Conservation (phyloP, 2,797 vertebrate genomes). For the Microchirus variegatus region DNA sequence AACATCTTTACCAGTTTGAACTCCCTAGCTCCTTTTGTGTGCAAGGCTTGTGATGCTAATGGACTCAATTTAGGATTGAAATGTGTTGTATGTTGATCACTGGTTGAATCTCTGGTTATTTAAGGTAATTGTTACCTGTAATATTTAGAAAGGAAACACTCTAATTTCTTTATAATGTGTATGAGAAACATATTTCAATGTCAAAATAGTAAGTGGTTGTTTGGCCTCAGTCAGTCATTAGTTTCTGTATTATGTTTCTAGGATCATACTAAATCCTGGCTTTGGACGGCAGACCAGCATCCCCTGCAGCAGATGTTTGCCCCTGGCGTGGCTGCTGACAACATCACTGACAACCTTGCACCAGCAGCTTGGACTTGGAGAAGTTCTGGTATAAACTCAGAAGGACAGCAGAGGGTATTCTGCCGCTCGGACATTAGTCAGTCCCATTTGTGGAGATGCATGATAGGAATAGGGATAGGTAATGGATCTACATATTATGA, state of each 20-base stretch:
- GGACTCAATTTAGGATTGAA: constrained; percentile 12
- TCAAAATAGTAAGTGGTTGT: constrained; percentile 37
- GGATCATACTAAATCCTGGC: constrained; percentile 60
- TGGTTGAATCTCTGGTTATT: constrained; percentile 19
- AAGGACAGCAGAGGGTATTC: constrained; percentile 33
- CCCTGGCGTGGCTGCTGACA: constrained; percentile 55
- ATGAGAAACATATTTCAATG: constrained; percentile 39
- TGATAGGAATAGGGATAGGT: constrained; percentile 21
- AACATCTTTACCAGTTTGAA: constrained; percentile 32
- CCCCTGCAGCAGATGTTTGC: constrained; percentile 64
- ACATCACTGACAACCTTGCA: constrained; percentile 41
- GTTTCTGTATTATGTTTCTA: constrained; percentile 71
- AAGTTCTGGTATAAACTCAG: constrained; percentile 48
- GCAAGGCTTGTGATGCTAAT: constrained; percentile 36
- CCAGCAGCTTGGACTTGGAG: constrained; percentile 40
- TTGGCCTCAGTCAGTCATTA: constrained; percentile 61
- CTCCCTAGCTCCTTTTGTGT: background rate
- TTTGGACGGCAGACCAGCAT: constrained; percentile 57
- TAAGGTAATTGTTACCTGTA: constrained; percentile 15
- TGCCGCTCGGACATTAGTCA: constrained; percentile 44
- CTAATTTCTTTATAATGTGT: constrained; percentile 17
- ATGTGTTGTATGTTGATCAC: constrained; percentile 14
- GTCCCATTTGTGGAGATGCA: constrained; percentile 35
- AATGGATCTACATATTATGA: constrained; percentile 43
- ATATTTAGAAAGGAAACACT: constrained; percentile 17